A percentile compares a stretch with the other conserved stretches of the same genome.
These are phyloP conservation scores for Nicator chloris DNA, from an alignment of 2,113 vertebrate genomes.

Conservation along the genomic window DNA sequence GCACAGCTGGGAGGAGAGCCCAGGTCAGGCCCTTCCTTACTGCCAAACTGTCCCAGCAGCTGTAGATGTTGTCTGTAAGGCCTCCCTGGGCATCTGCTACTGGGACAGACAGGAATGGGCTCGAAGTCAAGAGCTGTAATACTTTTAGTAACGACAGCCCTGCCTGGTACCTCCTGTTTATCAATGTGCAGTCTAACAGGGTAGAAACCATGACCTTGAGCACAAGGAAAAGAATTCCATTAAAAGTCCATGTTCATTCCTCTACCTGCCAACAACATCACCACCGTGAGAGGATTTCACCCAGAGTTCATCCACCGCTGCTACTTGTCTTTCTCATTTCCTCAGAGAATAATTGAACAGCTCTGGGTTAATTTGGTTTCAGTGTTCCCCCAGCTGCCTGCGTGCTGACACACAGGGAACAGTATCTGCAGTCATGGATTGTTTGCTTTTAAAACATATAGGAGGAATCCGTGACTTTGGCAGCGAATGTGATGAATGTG, in stretches of 20 bases:
- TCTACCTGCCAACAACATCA: background rate
- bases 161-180: background rate
- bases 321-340: background rate
- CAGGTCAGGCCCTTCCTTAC: background rate
- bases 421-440: background rate
- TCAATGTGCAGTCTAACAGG: background rate
- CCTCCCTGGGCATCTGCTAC: background rate
- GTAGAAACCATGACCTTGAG: background rate
- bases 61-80: background rate
- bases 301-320: background rate
- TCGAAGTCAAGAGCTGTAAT: background rate
- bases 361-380: background rate
- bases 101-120: background rate
- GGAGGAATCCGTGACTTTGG: background rate
- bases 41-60: background rate
- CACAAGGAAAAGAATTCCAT: background rate
- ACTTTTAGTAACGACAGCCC: accelerated
- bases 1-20: background rate
- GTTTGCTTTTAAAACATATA: constrained; percentile 13
- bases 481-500: accelerated
- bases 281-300: background rate
- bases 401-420: background rate
- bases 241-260: background rate
- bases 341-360: background rate
- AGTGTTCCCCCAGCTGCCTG: background rate